Evolutionary conservation across 2,113 vertebrate species (phyloP).

Genomic region (Paramormyrops kingsleyae): DNA sequence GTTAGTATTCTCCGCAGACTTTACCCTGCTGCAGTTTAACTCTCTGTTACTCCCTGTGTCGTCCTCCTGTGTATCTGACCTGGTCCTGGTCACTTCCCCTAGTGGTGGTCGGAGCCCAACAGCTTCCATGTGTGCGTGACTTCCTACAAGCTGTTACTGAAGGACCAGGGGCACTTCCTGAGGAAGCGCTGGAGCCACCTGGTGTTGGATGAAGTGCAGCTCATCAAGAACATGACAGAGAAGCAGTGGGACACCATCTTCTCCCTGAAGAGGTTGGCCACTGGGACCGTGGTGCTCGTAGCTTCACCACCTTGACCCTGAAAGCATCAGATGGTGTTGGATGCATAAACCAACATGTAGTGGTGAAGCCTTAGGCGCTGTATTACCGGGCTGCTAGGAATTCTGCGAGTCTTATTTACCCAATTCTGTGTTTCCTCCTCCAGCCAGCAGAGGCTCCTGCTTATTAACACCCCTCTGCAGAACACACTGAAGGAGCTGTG

Average conservation of each 20-base stretch:
- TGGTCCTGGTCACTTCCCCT: background rate
- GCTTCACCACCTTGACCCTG: background rate
- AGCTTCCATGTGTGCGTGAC: conserved; percentile 84
- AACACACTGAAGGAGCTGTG: conserved; percentile 85
- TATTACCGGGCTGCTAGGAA: background rate
- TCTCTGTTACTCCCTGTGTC: background rate
- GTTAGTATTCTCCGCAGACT: conserved; percentile 44
- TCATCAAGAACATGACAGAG: conserved; percentile 80
- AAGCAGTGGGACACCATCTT: conserved; percentile 86
- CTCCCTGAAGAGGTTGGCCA: conserved; percentile 67
- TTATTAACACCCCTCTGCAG: conserved; percentile 81
- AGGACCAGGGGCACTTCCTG: conserved; percentile 74
- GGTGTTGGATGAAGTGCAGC: conserved; percentile 82
- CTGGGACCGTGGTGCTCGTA: background rate
- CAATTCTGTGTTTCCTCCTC: conserved; percentile 12
- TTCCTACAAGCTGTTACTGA: conserved; percentile 83
- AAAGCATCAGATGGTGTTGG: background rate
- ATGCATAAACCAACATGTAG: background rate
- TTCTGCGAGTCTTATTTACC: background rate
- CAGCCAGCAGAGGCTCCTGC: conserved; percentile 81
- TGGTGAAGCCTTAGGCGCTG: background rate
- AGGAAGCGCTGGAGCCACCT: conserved; percentile 77
- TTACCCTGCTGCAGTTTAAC: background rate
- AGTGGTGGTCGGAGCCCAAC: conserved; percentile 80
- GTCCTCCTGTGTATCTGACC: background rate